Evolutionary conservation across 2,888 invertebrate genomes (phyloP), one percentile per base, ranked within the genome.

Genomic region (Priocnemis perturbator): DNA sequence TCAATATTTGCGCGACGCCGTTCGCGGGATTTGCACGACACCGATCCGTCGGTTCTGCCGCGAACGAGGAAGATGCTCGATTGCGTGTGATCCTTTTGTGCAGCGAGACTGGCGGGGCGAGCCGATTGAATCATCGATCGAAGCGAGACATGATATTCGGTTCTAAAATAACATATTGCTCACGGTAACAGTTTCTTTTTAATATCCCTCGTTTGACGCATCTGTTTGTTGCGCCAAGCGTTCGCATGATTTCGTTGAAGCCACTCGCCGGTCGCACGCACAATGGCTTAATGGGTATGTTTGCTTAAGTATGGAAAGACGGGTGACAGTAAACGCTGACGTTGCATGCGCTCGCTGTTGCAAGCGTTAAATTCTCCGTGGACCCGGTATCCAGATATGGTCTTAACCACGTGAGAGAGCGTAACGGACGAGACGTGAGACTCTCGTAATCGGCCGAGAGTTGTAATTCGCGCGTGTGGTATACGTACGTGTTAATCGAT

Each of bases 361-460:
- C 87, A 86, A 86, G 85, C 86, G 81, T 86, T 87, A 85, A 86
- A 87, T 86, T 86, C 85, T 78, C 76, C 73, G 48, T 62, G 71
- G 71, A 79, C 78, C 75, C 76, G 80, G 78, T 82, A 79, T 79
- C 83, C 82, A 66, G 78, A 81, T 85, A 83, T 78, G 83, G 83
- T 71, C 76, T 76, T 63, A 56, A 72, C 64, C 73, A 67, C 65
- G 74, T 74, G 67, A 64, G 64, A 64, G 64, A 48, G 71, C 52
- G 64, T 60, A 57, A 50, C 52, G 53, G 53, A 53, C 53, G 53
- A 20, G 53, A 21, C 53, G 14, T 20, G 14, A n/a, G 17, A 17
- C 52, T 63, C 37, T 44, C 69, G 61, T 67, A 74, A 71, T 71
- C 60, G 53, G 9, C 52, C 61, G 56, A 11, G 47, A 37, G 19